Evolutionary conservation across 64 coral and sea anemone genomes (phyloP).

Genomic region (Cladopsammia gracilis): DNA sequence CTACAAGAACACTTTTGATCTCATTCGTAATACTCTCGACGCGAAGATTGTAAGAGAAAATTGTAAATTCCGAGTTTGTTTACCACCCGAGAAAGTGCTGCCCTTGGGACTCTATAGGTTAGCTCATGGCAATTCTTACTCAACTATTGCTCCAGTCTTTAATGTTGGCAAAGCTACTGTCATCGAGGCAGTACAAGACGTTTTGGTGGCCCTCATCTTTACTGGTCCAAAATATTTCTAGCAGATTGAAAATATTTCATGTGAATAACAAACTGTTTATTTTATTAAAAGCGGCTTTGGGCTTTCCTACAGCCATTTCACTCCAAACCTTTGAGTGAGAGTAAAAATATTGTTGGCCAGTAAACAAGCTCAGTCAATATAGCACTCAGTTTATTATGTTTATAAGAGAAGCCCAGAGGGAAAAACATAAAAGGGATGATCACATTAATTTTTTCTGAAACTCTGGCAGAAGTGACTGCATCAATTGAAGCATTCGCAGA

Average conservation of each 20-base stretch:
- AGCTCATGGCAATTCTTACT: too few relatives aligned
- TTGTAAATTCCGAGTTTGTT: conserved; percentile 7
- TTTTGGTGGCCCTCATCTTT: background rate
- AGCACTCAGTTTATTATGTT: too few relatives aligned
- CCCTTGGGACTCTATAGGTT: conserved; percentile 27
- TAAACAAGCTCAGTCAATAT: too few relatives aligned
- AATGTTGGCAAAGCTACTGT: conserved; percentile 16
- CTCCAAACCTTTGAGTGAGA: too few relatives aligned
- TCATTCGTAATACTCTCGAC: conserved; percentile 27
- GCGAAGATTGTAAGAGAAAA: conserved; percentile 12
- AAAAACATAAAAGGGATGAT: background rate
- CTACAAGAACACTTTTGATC: conserved; percentile 49
- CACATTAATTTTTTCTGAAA: conserved; percentile 60
- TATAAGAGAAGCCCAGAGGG: too few relatives aligned
- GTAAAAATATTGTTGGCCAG: too few relatives aligned
- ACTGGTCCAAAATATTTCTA: too few relatives aligned
- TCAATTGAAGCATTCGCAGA: conserved; percentile 59
- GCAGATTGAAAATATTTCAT: too few relatives aligned
- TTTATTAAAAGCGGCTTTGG: too few relatives aligned
- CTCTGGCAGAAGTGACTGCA: conserved; percentile 39
- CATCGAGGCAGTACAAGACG: conserved; percentile 37
- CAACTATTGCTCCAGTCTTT: too few relatives aligned
- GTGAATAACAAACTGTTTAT: too few relatives aligned
- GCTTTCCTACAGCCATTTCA: too few relatives aligned
- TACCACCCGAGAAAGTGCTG: conserved; percentile 29